These are phyloP conservation scores for Molorchus minor DNA, from an alignment of 2,888 invertebrate genomes.

Conservation along the genomic window DNA sequence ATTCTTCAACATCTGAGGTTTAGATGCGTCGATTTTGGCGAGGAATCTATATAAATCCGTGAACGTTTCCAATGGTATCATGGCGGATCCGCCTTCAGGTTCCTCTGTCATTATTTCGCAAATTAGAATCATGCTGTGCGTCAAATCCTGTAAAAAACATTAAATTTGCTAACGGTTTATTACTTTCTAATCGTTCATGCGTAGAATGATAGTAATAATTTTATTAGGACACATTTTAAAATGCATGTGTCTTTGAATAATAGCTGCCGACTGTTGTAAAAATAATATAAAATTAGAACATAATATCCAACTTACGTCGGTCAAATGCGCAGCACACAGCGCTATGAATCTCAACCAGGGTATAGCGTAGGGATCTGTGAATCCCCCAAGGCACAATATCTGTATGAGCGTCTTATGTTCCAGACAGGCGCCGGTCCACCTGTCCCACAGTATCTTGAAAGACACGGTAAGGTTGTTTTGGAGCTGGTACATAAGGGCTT, in stretches of 20 bases:
- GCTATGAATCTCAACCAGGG: constrained; percentile 80
- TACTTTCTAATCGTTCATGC: no score
- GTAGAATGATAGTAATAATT: no score
- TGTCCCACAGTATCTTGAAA: constrained; percentile 60
- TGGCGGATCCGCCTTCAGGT: constrained; percentile 83
- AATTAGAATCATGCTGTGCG: constrained; percentile 80
- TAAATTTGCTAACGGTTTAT: neutral
- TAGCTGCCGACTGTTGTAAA: no score
- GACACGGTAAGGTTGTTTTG: constrained; percentile 58
- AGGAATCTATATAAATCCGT: constrained; percentile 68
- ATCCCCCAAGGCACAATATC: constrained; percentile 76
- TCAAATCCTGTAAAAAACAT: constrained; percentile 68
- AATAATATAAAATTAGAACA: no score
- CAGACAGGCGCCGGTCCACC: constrained; percentile 75
- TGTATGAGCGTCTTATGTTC: constrained; percentile 71
- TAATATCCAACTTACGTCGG: constrained; percentile 65
- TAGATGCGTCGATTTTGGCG: constrained; percentile 68
- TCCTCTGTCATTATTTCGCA: constrained; percentile 86
- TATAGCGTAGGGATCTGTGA: constrained; percentile 69
- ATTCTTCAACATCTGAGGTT: constrained; percentile 54
- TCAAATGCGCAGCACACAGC: constrained; percentile 74
- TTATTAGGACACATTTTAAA: no score
- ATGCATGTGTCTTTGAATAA: no score
- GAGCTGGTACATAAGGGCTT: constrained; percentile 81
- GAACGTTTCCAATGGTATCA: constrained; percentile 74